Evolutionary conservation across 2,797 vertebrate genomes (phyloP).

Genomic region (Cygnus olor): DNA sequence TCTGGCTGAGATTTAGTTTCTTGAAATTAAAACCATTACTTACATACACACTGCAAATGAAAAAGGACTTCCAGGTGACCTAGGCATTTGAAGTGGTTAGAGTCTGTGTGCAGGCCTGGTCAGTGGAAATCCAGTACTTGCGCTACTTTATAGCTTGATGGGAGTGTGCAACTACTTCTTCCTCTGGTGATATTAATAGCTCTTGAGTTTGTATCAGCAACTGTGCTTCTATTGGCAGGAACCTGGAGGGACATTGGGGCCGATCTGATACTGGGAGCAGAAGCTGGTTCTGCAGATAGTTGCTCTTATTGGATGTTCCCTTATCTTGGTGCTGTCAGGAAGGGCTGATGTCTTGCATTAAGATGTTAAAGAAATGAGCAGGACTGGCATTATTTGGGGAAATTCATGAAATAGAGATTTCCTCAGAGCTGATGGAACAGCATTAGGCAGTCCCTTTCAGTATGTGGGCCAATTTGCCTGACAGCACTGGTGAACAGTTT

Average conservation of each 20-base stretch:
- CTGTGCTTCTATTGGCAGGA: not conserved
- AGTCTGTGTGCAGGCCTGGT: not conserved
- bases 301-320: not conserved
- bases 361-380: not conserved
- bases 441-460: not conserved
- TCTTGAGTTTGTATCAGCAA: not conserved
- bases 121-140: not conserved
- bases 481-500: not conserved
- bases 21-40: not conserved
- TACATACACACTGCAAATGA: not conserved
- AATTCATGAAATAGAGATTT: not conserved
- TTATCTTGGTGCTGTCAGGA: not conserved
- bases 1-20: not conserved
- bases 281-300: not conserved
- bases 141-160: not conserved
- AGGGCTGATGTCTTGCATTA: not conserved
- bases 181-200: not conserved
- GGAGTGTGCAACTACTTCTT: not conserved
- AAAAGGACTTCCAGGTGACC: too few relatives aligned
- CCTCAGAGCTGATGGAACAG: not conserved
- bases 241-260: not conserved
- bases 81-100: not conserved
- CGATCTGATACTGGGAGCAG: not conserved
- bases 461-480: not conserved
- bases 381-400: not conserved